A percentile compares a stretch with the other conserved stretches of the same genome.
Evolutionary conservation across 2,797 vertebrate genomes (phyloP).

Genomic region (Cirrhinus mrigala): DNA sequence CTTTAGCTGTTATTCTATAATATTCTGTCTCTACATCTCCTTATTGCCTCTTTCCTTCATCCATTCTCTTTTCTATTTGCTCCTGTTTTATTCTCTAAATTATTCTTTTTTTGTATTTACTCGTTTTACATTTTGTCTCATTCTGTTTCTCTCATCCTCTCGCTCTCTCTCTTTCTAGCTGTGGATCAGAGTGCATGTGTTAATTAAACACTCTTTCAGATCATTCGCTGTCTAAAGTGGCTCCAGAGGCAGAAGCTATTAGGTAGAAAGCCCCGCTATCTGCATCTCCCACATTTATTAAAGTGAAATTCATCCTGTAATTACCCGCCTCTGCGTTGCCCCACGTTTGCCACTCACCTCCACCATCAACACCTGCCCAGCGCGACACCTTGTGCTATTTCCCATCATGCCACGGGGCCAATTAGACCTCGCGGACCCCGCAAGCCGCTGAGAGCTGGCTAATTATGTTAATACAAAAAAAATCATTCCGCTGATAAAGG

Average conservation of each 20-base stretch:
- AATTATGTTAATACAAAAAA: constrained; percentile 87
- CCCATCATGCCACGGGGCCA: constrained; percentile 80
- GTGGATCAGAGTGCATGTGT: constrained; percentile 87
- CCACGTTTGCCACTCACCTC: constrained; percentile 90
- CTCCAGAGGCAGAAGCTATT: constrained; percentile 85
- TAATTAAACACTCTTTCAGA: constrained; percentile 96
- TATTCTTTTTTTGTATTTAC: constrained; percentile 30
- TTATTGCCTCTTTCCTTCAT: background rate
- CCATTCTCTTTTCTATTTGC: background rate
- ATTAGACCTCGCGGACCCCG: constrained; percentile 83
- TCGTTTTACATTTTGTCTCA: constrained; percentile 27
- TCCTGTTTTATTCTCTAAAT: constrained; percentile 60
- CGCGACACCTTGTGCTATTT: constrained; percentile 80
- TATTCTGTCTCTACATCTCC: background rate
- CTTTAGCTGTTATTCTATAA: background rate
- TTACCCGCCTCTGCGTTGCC: constrained; percentile 87
- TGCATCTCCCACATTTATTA: constrained; percentile 96
- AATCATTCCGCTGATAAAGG: constrained; percentile 78
- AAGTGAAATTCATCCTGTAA: constrained; percentile 97
- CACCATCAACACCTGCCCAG: constrained; percentile 89
- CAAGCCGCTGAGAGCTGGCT: constrained; percentile 78
- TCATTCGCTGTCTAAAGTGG: constrained; percentile 92
- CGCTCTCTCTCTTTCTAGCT: constrained; percentile 73
- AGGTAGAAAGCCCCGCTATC: constrained; percentile 87
- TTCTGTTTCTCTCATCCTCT: constrained; percentile 74